phyloP scores from a whole-genome alignment of 2,797 vertebrate genomes.

The Staurois parvus region DNA sequence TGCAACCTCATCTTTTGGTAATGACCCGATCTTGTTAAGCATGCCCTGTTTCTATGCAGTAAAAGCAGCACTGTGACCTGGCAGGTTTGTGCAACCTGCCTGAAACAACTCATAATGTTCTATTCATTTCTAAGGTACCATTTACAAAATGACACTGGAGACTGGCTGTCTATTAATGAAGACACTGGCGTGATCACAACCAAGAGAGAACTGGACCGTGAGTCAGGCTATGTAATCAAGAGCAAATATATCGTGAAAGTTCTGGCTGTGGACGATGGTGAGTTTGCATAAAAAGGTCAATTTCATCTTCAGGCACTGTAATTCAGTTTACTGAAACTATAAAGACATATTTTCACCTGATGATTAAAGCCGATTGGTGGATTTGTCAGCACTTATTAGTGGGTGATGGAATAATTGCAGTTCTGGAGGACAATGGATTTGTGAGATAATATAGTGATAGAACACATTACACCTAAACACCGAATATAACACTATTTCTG shows the following conservation, averaged over 20 bases:
- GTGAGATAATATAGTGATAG: too few relatives aligned
- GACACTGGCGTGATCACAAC: slow-evolving; percentile 70
- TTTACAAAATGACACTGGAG: slow-evolving; percentile 67
- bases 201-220: slow-evolving; percentile 67
- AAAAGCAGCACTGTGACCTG: too few relatives aligned
- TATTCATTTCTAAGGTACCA: slow-evolving; percentile 59
- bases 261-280: slow-evolving; percentile 72
- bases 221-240: slow-evolving; percentile 68
- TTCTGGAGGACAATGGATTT: too few relatives aligned
- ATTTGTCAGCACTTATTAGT: too few relatives aligned
- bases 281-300: slow-evolving; percentile 21
- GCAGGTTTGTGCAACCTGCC: neutral
- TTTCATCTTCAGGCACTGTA: neutral
- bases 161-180: slow-evolving; percentile 68
- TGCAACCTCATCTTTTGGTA: too few relatives aligned
- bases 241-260: slow-evolving; percentile 67
- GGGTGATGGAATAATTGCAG: too few relatives aligned
- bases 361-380: too few relatives aligned
- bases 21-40: too few relatives aligned
- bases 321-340: neutral
- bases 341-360: neutral
- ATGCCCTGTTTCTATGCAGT: too few relatives aligned
- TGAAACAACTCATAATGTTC: neutral
- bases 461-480: too few relatives aligned
- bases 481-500: too few relatives aligned